Conservation (phyloP, 2,888 invertebrate genomes). For the Phorcus lineatus region DNA sequence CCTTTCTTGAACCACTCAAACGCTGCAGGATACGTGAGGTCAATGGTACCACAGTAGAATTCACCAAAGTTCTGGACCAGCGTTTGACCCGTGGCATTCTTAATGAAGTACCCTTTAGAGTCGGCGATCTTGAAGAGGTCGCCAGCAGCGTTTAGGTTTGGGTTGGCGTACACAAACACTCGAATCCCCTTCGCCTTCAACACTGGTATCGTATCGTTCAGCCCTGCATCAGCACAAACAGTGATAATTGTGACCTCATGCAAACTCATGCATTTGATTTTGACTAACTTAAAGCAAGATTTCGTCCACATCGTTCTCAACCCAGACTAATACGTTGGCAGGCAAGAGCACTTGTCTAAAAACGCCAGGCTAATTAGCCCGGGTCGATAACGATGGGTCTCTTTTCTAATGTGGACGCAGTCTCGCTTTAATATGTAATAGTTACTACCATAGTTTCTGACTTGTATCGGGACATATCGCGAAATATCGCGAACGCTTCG, state of each 20-base stretch:
- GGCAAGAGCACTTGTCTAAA: too few species aligned
- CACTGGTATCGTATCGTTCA: constrained; percentile 48
- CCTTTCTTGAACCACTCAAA: constrained; percentile 66
- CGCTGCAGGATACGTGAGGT: constrained; percentile 65
- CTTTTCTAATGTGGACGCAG: too few species aligned
- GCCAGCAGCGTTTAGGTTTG: constrained; percentile 62
- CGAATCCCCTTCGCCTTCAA: constrained; percentile 52
- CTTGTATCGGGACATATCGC: too few species aligned
- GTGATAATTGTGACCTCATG: not conserved
- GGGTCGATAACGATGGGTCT: too few species aligned
- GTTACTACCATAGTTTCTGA: too few species aligned
- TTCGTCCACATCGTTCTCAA: too few species aligned
- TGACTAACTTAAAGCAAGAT: too few species aligned
- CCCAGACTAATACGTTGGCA: too few species aligned
- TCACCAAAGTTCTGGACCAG: constrained; percentile 64
- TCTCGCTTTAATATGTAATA: too few species aligned
- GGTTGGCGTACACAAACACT: constrained; percentile 68
- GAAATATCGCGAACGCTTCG: too few species aligned
- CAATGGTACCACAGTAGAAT: constrained; percentile 65
- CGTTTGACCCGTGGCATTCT: constrained; percentile 49
- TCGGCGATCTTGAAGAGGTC: constrained; percentile 57
- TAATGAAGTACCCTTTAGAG: constrained; percentile 55
- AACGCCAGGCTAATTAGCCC: too few species aligned
- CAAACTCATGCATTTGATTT: too few species aligned
- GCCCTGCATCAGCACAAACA: constrained; percentile 44